These are phyloP conservation scores for Schizothorax lantsangensis DNA, from an alignment of 2,797 vertebrate species.

Conservation along the genomic window DNA sequence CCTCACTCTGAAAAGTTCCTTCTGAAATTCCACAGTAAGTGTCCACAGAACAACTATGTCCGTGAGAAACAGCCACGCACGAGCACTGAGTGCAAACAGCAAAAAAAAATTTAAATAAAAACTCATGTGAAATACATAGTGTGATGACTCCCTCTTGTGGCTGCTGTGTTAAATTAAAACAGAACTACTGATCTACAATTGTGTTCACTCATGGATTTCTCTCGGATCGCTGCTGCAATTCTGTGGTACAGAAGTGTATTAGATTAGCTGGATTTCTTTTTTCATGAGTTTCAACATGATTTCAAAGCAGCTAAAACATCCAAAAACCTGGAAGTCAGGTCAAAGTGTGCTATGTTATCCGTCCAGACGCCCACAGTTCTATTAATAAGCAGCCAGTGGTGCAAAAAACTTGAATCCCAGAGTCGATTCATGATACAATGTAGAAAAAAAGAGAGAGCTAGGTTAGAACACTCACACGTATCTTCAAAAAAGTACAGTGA, in stretches of 20 bases:
- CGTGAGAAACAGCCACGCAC: not conserved
- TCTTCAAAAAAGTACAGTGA: constrained; percentile 37
- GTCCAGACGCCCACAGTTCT: constrained; percentile 37
- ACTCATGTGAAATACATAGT: constrained; percentile 4
- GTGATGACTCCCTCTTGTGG: constrained; percentile 31
- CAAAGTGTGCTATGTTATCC: constrained; percentile 50
- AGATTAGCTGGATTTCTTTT: not conserved
- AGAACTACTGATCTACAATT: constrained; percentile 5
- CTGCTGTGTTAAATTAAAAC: constrained; percentile 9
- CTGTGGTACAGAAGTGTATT: not conserved
- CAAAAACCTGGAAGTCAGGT: not conserved
- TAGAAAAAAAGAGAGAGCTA: not conserved
- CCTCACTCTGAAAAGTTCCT: not conserved
- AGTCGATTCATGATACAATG: constrained; percentile 55
- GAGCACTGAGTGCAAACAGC: constrained; percentile 2
- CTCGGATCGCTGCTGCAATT: not conserved
- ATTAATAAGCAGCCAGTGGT: constrained; percentile 51
- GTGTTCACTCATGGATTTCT: constrained; percentile 1
- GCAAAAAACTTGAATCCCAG: constrained; percentile 59
- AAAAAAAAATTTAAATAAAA: not conserved
- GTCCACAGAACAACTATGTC: constrained; percentile 7
- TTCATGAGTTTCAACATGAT: constrained; percentile 26
- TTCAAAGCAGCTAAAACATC: constrained; percentile 42
- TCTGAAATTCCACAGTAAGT: not conserved
- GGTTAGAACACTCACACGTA: constrained; percentile 41